phyloP scores from a whole-genome alignment of 2,113 vertebrate genomes.

The Eudorcas thomsonii region DNA sequence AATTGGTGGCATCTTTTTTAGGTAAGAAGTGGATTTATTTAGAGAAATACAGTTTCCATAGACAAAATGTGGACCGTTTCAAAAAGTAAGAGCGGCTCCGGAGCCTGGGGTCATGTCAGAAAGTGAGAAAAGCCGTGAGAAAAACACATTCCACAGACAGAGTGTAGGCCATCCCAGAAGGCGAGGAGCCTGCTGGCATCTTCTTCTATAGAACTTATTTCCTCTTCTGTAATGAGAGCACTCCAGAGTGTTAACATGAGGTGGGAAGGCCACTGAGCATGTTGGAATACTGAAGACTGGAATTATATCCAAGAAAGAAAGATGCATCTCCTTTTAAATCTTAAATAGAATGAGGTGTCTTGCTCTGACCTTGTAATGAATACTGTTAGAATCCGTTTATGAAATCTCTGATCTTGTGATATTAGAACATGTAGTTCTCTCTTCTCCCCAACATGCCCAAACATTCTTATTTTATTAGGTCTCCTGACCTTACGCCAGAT shows the following conservation, averaged over 20 bases:
- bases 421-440: neutral
- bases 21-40: neutral
- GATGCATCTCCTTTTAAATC: neutral
- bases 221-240: neutral
- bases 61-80: neutral
- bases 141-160: neutral
- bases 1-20: neutral
- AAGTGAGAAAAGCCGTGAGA: neutral
- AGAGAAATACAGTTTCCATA: neutral
- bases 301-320: neutral
- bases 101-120: neutral
- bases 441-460: conserved; percentile 11
- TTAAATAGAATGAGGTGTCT: neutral
- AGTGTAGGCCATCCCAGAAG: neutral
- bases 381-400: neutral
- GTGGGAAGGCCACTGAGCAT: neutral
- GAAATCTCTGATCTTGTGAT: neutral
- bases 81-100: neutral
- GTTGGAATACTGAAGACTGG: neutral
- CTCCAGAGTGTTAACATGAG: neutral
- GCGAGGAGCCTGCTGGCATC: neutral
- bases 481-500: conserved; percentile 94
- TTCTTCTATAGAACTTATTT: neutral
- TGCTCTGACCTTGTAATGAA: neutral
- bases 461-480: conserved; percentile 79